Percentiles rank a stretch among this genome's conserved stretches.
Conservation (phyloP, 1,140 invertebrate species). For the Caenorhabditis latens region DNA sequence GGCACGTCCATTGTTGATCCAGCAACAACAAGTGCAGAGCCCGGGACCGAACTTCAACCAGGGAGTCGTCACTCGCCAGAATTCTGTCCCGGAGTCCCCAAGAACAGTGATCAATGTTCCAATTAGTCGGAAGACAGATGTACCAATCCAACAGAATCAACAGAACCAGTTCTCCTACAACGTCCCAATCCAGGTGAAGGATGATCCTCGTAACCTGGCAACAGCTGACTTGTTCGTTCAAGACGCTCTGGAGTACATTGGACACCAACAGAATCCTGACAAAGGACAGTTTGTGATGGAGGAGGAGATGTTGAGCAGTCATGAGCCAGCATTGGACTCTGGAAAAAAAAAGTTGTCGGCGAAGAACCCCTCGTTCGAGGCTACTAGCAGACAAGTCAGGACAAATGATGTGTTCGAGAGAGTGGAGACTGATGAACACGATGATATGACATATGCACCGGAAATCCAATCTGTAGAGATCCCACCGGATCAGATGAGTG, state of each 20-base stretch:
- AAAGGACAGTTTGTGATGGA: constrained; percentile 70
- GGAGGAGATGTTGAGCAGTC: constrained; percentile 71
- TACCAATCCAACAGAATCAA: constrained; percentile 36
- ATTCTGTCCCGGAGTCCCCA: constrained; percentile 21
- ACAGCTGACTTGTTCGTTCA: constrained; percentile 64
- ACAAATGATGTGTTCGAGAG: constrained; percentile 74
- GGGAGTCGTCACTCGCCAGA: not conserved
- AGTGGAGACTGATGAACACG: constrained; percentile 71
- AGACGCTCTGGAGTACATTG: constrained; percentile 65
- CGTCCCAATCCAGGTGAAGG: not conserved
- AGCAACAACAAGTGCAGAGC: not conserved
- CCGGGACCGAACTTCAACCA: too few species aligned
- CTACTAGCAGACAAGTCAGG: constrained; percentile 68
- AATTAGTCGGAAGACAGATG: not conserved
- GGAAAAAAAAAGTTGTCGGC: not conserved
- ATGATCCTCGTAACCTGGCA: constrained; percentile 30
- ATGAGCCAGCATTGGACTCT: constrained; percentile 14
- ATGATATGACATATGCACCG: constrained; percentile 75
- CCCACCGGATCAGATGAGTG: constrained; percentile 75
- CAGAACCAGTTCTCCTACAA: constrained; percentile 21
- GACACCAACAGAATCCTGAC: constrained; percentile 25
- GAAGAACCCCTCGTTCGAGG: constrained; percentile 57
- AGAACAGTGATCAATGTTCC: constrained; percentile 24
- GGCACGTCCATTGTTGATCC: not conserved
- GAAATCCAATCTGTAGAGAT: constrained; percentile 76